Conservation (phyloP, 2,797 vertebrate species). For the Synaphobranchus kaupii region DNA sequence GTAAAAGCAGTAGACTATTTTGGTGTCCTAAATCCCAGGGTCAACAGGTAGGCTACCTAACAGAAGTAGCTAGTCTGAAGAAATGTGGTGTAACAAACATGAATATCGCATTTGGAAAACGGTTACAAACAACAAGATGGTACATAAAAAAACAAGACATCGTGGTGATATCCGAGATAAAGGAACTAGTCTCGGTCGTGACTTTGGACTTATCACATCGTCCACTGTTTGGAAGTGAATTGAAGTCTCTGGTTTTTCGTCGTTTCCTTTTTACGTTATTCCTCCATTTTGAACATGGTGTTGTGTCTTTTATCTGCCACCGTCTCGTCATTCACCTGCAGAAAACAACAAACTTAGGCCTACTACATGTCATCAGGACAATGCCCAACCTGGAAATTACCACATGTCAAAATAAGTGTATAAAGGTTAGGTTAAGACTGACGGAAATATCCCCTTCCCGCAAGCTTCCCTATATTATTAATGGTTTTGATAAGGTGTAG, state of each 20-base stretch:
- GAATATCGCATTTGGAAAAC: neutral
- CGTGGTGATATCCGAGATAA: neutral
- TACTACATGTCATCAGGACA: neutral
- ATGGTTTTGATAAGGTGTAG: neutral
- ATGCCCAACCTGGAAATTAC: neutral
- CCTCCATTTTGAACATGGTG: neutral
- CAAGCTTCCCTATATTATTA: neutral
- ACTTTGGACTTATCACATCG: conserved; percentile 6
- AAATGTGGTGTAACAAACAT: neutral
- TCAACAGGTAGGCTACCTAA: neutral
- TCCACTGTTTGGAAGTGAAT: neutral
- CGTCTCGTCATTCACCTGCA: neutral
- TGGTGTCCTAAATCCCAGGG: neutral
- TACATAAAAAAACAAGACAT: neutral
- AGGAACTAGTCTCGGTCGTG: neutral
- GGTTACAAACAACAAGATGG: neutral
- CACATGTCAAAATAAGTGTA: conserved; percentile 35
- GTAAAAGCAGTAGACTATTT: neutral
- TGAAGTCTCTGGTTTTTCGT: neutral
- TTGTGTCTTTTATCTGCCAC: neutral
- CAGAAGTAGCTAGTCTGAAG: neutral
- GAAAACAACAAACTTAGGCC: neutral
- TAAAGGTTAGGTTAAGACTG: conserved; percentile 42
- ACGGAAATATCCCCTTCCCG: conserved; percentile 12
- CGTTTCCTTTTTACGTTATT: neutral